Conservation (phyloP, 2,888 invertebrate genomes). For the Drosophila neonasuta region DNA sequence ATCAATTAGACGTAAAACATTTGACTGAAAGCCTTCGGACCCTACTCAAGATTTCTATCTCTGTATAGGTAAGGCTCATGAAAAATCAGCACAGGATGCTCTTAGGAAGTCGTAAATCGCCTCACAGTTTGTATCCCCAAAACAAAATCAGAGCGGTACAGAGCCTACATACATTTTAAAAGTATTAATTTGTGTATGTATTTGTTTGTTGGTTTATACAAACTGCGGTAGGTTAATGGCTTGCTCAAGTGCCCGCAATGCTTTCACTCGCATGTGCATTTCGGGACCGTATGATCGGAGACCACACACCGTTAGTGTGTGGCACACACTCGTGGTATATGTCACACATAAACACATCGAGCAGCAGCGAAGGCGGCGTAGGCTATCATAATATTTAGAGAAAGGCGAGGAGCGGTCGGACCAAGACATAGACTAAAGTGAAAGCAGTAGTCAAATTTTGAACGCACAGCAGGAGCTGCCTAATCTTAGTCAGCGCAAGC, state of each 20-base stretch:
- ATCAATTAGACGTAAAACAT: constrained; percentile 66
- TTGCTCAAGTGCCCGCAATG: constrained; percentile 65
- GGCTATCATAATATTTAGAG: constrained; percentile 67
- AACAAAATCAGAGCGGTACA: constrained; percentile 19
- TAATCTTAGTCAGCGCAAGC: constrained; percentile 54
- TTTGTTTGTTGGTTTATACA: constrained; percentile 59
- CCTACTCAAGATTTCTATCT: constrained; percentile 79
- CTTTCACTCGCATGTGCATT: constrained; percentile 61
- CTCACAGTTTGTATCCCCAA: constrained; percentile 56
- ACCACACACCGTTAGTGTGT: constrained; percentile 60
- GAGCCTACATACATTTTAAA: constrained; percentile 50
- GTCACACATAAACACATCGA: constrained; percentile 65
- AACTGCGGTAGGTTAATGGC: constrained; percentile 76
- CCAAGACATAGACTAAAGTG: constrained; percentile 49
- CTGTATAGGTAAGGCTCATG: constrained; percentile 46
- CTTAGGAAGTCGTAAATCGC: constrained; percentile 73
- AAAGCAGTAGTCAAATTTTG: constrained; percentile 74
- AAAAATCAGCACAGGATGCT: constrained; percentile 62
- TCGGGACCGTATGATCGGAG: constrained; percentile 24
- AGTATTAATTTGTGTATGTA: constrained; percentile 63
- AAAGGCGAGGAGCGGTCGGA: constrained; percentile 39
- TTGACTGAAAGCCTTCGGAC: constrained; percentile 79
- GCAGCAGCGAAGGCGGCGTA: constrained; percentile 22
- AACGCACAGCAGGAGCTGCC: constrained; percentile 69
- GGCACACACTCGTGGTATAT: constrained; percentile 61